These are phyloP conservation scores for Eublepharis macularius DNA, from an alignment of 2,113 vertebrate species.

Conservation along the genomic window DNA sequence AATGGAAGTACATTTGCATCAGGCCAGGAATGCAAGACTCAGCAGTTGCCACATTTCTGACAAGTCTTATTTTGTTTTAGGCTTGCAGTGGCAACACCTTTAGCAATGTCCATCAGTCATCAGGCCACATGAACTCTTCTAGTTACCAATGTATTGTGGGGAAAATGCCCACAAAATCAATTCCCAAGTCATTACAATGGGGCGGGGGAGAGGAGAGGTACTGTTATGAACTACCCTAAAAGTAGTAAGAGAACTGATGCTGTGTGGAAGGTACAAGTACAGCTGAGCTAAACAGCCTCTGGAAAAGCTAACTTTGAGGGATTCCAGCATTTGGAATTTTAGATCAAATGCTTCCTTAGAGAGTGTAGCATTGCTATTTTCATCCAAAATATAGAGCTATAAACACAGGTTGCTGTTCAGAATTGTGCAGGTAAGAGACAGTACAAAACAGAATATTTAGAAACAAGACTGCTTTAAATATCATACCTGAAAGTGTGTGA, in stretches of 20 bases:
- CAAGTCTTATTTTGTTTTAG: neutral
- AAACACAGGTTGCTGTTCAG: neutral
- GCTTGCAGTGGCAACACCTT: neutral
- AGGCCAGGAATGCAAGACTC: neutral
- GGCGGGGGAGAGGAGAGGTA: no score
- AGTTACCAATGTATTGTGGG: neutral
- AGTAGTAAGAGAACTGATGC: no score
- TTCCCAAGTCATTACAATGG: neutral
- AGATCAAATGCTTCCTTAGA: neutral
- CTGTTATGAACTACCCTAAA: neutral
- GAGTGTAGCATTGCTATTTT: neutral
- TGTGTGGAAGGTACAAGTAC: neutral
- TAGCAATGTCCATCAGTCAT: neutral
- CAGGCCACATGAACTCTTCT: neutral
- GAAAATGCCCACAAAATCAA: neutral
- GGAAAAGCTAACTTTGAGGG: neutral
- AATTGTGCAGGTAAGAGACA: slow-evolving; percentile 26
- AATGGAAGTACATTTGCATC: neutral
- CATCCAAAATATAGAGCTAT: neutral
- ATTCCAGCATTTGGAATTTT: neutral
- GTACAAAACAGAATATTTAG: slow-evolving; percentile 34
- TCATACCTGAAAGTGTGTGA: slow-evolving; percentile 98
- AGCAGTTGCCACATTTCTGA: neutral
- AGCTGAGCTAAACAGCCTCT: neutral
- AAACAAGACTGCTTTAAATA: slow-evolving; percentile 67